Evolutionary conservation across 2,797 vertebrate species (phyloP), one percentile per base, ranked within the genome.

Genomic region (Rhynchonycteris naso): DNA sequence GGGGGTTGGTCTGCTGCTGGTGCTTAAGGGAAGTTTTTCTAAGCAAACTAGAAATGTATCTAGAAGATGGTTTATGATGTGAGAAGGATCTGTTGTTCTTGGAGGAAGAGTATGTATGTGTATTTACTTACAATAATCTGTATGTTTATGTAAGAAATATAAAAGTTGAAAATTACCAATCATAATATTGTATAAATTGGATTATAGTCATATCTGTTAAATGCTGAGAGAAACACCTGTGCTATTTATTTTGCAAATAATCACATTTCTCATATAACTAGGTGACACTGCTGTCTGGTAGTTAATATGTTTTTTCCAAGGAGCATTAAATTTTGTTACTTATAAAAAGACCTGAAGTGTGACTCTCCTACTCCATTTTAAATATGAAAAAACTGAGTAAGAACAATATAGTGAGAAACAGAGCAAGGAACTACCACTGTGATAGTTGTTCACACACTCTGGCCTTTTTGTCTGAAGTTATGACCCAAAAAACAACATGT

Each of bases 371-470:
- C 13, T 88, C 26, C 69, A 92, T 89, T 94, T 95, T 95, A 84
- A 87, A 95, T 78, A 68, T 93, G 84, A 79, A 75, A 82, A 96
- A 97, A 93, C 35, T 65, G 63, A 95, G 30, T 58, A 66, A 85
- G 43, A 75, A 68, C 52, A 90, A 30, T 19, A 26, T 14, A 68
- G n/a, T 66, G 30, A 90, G 52, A 74, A 59, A 13, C 0, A 15
- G 28, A 90, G 3, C 24, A 65, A n/a, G 22, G 22, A 28, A 35
- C 24, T 21, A 24, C 47, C 11, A 43, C 1, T 9, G 12, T 65
- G 26, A 10, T 12, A 16, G 22, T 50, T 21, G 0, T 69, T 58
- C 6, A 10, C 47, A 43, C 7, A 81, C 11, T 92, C 43, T 54
- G 28, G 0, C 16, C n/a, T 54, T 86, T 66, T 47, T 74, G n/a